A percentile compares a stretch with the other conserved stretches of the same genome.
Evolutionary conservation across 2,888 invertebrate species (phyloP).

Genomic region (Stratiomys singularior): DNA sequence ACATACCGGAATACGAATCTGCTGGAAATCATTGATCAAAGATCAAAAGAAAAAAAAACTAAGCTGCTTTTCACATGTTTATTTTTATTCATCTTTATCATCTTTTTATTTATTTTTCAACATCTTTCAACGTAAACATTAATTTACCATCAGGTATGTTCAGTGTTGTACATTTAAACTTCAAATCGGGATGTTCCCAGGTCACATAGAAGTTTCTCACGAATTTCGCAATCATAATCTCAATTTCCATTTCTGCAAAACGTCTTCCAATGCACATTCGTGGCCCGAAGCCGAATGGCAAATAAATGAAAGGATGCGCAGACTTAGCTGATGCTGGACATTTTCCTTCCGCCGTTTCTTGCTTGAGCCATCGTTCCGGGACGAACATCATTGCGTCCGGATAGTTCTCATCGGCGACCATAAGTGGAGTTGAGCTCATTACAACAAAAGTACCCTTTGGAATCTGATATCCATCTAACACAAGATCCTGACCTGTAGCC

Average conservation of each 20-base stretch:
- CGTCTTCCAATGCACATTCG: constrained; percentile 75
- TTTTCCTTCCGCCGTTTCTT: constrained; percentile 75
- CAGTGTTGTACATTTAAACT: constrained; percentile 56
- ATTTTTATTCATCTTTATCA: background rate
- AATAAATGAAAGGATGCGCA: constrained; percentile 58
- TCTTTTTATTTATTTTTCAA: background rate
- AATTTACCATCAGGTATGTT: constrained; percentile 61
- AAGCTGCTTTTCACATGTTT: too few relatives aligned
- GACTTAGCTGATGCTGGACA: constrained; percentile 49
- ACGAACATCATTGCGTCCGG: constrained; percentile 71
- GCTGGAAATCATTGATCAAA: too few relatives aligned
- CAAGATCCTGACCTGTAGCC: constrained; percentile 68
- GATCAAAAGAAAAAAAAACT: too few relatives aligned
- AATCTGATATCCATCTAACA: constrained; percentile 72
- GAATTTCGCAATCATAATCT: constrained; percentile 66
- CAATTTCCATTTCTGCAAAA: constrained; percentile 76
- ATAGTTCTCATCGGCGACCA: constrained; percentile 72
- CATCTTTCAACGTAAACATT: constrained; percentile 58
- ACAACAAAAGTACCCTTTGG: constrained; percentile 76
- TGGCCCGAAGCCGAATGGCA: constrained; percentile 78
- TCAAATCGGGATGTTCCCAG: constrained; percentile 57
- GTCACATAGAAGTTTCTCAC: constrained; percentile 59
- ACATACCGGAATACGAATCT: too few relatives aligned
- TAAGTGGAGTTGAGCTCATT: constrained; percentile 74
- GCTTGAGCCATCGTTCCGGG: constrained; percentile 77